These are phyloP conservation scores for Trachymyrmex septentrionalis DNA, from an alignment of 1,140 invertebrate genomes.

Conservation along the genomic window DNA sequence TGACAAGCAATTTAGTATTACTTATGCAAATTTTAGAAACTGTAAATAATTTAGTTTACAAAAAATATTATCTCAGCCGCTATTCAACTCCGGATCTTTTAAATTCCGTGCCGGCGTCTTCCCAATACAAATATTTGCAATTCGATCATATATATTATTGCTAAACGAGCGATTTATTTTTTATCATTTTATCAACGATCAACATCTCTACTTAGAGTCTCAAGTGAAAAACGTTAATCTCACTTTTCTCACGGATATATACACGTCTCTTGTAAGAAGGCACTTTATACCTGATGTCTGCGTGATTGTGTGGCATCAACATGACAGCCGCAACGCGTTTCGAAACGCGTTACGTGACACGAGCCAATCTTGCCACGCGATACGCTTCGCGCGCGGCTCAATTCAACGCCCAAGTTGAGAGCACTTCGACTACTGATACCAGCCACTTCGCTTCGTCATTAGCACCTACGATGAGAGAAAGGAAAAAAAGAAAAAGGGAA, in stretches of 20 bases:
- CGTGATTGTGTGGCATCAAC: conserved; percentile 28
- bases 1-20: too few species aligned
- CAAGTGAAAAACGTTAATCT: background rate
- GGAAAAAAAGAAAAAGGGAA: background rate
- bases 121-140: too few species aligned
- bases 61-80: too few species aligned
- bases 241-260: conserved; percentile 1
- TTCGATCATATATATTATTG: background rate
- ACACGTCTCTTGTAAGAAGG: conserved; percentile 12
- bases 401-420: conserved; percentile 58
- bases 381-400: conserved; percentile 24
- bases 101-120: too few species aligned
- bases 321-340: conserved; percentile 57
- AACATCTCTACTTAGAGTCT: background rate
- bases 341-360: conserved; percentile 64
- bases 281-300: background rate
- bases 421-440: conserved; percentile 66
- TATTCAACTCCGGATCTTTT: too few species aligned
- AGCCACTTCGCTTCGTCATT: conserved; percentile 65
- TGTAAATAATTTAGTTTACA: too few species aligned
- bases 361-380: conserved; percentile 57
- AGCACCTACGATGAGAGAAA: conserved; percentile 54
- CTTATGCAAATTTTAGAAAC: too few species aligned
- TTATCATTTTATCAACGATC: too few species aligned
- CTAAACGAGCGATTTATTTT: background rate